Evolutionary conservation across 1,140 invertebrate species (phyloP).

Genomic region (Sycobia sp.): DNA sequence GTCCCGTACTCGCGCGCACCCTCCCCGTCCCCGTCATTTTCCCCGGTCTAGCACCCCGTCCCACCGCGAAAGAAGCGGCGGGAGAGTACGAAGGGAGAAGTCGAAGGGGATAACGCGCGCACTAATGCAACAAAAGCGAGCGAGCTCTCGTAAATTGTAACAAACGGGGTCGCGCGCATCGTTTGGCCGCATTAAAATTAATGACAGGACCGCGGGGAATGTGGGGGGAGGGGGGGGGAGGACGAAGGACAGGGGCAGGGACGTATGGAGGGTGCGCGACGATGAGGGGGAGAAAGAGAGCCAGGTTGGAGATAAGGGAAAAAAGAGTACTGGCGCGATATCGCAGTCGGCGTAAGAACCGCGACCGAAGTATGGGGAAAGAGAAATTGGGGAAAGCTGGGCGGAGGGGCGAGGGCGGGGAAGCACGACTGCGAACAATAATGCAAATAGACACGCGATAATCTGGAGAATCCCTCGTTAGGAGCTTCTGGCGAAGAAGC

Average conservation of each 20-base stretch:
- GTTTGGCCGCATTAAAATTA: slow-evolving; percentile 52
- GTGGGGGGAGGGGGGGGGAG: slow-evolving; percentile 13
- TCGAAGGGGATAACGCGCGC: slow-evolving; percentile 35
- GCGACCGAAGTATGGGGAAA: too few relatives aligned
- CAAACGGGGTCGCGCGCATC: slow-evolving; percentile 48
- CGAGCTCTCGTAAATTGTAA: slow-evolving; percentile 48
- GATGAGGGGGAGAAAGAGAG: not conserved
- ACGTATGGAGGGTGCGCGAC: slow-evolving; percentile 36
- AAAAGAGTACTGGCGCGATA: too few relatives aligned
- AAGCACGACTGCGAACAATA: slow-evolving; percentile 39
- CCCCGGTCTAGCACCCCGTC: not conserved
- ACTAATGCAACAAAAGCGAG: not conserved
- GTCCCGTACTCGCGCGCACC: not conserved
- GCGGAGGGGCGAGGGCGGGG: slow-evolving; percentile 16
- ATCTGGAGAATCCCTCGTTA: slow-evolving; percentile 46
- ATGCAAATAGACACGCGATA: slow-evolving; percentile 54
- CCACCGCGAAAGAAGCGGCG: too few relatives aligned
- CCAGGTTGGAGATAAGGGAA: too few relatives aligned
- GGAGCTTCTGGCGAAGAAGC: slow-evolving; percentile 13
- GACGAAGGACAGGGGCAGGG: slow-evolving; percentile 33
- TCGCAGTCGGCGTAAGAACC: too few relatives aligned
- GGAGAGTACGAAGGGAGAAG: too few relatives aligned
- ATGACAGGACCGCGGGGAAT: slow-evolving; percentile 46
- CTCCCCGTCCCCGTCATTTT: not conserved
- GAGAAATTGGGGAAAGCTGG: too few relatives aligned